Percentiles rank a stretch among this genome's conserved stretches.
phyloP scores from a whole-genome alignment of 2,888 invertebrate genomes.

The Liposcelis brunnea region DNA sequence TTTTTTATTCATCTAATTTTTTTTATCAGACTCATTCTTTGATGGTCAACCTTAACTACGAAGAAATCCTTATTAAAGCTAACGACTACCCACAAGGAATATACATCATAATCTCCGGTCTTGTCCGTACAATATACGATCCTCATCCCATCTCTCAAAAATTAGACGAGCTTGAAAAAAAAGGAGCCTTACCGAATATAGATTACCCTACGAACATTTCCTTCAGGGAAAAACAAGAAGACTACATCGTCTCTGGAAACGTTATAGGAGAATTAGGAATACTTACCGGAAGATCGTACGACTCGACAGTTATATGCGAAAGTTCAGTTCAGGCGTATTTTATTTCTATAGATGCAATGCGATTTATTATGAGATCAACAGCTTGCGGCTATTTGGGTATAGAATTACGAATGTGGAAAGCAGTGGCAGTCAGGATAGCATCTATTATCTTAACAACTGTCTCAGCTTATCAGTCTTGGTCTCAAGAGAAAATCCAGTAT shows the following conservation, averaged over 20 bases:
- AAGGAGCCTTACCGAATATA: conserved; percentile 35
- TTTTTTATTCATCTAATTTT: too few species aligned
- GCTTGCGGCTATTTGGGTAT: conserved; percentile 24
- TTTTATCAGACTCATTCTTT: too few species aligned
- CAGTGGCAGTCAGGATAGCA: conserved; percentile 38
- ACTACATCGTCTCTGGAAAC: conserved; percentile 41
- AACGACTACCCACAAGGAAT: conserved; percentile 26
- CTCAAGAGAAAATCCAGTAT: conserved; percentile 34
- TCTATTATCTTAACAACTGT: conserved; percentile 34
- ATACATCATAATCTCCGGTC: conserved; percentile 28
- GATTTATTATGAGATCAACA: conserved; percentile 16
- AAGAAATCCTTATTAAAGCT: conserved; percentile 15
- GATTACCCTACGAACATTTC: conserved; percentile 33
- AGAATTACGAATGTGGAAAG: conserved; percentile 41
- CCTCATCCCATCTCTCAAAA: conserved; percentile 24
- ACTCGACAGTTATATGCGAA: conserved; percentile 38
- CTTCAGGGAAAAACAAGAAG: conserved; percentile 31
- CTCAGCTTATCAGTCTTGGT: conserved; percentile 35
- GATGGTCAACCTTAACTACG: background rate
- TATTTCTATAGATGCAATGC: conserved; percentile 16
- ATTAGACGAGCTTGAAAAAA: conserved; percentile 29
- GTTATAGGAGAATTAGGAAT: conserved; percentile 41
- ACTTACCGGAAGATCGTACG: conserved; percentile 36
- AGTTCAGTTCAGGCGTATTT: conserved; percentile 33
- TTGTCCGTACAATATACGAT: conserved; percentile 23